Evolutionary conservation across 2,797 vertebrate species (phyloP).

Genomic region (Tokudaia tokunoshimensis): DNA sequence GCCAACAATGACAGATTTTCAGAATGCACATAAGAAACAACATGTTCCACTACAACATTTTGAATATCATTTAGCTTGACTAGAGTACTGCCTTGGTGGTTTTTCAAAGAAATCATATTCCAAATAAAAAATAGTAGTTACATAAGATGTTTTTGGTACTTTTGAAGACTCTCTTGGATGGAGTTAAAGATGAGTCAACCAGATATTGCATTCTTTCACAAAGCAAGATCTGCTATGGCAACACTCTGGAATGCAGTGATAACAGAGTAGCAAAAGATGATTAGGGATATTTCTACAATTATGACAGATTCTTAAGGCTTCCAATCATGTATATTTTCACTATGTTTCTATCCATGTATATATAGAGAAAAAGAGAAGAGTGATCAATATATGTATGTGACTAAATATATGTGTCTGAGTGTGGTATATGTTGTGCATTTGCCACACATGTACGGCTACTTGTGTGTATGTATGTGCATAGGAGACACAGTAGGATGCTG

Average conservation of each 20-base stretch:
- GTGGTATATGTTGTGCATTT: background rate
- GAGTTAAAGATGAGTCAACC: constrained; percentile 27
- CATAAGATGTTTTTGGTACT: constrained; percentile 30
- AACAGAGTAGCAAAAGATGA: background rate
- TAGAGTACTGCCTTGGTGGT: background rate
- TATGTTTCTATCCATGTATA: background rate
- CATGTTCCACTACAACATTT: background rate
- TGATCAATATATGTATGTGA: background rate
- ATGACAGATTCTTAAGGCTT: background rate
- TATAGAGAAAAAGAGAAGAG: background rate
- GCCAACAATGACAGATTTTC: background rate
- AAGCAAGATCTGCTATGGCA: background rate
- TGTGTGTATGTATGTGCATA: background rate
- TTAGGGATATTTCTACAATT: background rate
- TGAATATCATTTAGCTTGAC: constrained; percentile 6
- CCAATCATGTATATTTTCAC: background rate
- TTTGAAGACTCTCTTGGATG: background rate
- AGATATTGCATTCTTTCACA: background rate
- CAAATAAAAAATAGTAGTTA: background rate
- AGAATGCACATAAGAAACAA: background rate
- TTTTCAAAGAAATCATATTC: constrained; percentile 29
- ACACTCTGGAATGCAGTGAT: background rate
- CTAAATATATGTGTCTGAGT: background rate
- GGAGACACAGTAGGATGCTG: background rate
- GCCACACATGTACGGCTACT: background rate